phyloP scores from a whole-genome alignment of 1,140 invertebrate genomes.

The Aporrectodea caliginosa region DNA sequence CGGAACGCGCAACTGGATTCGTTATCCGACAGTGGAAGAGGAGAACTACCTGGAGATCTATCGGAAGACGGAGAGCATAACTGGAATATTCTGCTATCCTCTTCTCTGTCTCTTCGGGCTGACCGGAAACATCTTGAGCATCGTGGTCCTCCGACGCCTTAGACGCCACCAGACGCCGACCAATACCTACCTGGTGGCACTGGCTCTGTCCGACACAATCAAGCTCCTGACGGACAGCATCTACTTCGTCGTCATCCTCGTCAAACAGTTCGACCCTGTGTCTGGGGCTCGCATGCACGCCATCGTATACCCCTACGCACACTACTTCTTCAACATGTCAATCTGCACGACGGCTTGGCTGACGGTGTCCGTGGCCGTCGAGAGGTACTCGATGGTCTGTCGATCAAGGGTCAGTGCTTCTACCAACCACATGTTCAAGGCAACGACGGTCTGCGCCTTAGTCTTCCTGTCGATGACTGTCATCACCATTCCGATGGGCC shows the following conservation, averaged over 20 bases:
- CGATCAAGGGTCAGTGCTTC: too few relatives aligned
- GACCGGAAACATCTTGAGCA: constrained; percentile 67
- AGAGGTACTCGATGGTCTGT: too few relatives aligned
- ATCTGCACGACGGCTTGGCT: constrained; percentile 71
- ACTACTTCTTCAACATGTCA: constrained; percentile 50
- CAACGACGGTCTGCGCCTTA: too few relatives aligned
- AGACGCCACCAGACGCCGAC: constrained; percentile 72
- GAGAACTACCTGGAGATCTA: too few relatives aligned
- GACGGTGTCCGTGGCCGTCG: constrained; percentile 87
- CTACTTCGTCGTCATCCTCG: constrained; percentile 64
- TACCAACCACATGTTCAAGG: too few relatives aligned
- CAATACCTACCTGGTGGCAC: constrained; percentile 69
- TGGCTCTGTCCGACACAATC: constrained; percentile 70
- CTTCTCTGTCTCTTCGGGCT: constrained; percentile 68
- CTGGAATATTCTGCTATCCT: constrained; percentile 63
- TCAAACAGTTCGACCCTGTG: constrained; percentile 39
- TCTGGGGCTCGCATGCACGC: constrained; percentile 40
- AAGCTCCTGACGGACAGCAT: constrained; percentile 68
- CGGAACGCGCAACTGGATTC: too few relatives aligned
- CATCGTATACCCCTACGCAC: constrained; percentile 50
- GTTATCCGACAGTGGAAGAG: too few relatives aligned
- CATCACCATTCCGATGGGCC: too few relatives aligned
- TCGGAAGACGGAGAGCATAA: too few relatives aligned
- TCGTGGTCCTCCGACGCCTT: constrained; percentile 68
- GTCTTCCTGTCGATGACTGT: too few relatives aligned